A percentile compares a stretch with the other conserved stretches of the same genome.
Evolutionary conservation across 2,888 invertebrate genomes (phyloP).

Genomic region (Chydorus sphaericus): DNA sequence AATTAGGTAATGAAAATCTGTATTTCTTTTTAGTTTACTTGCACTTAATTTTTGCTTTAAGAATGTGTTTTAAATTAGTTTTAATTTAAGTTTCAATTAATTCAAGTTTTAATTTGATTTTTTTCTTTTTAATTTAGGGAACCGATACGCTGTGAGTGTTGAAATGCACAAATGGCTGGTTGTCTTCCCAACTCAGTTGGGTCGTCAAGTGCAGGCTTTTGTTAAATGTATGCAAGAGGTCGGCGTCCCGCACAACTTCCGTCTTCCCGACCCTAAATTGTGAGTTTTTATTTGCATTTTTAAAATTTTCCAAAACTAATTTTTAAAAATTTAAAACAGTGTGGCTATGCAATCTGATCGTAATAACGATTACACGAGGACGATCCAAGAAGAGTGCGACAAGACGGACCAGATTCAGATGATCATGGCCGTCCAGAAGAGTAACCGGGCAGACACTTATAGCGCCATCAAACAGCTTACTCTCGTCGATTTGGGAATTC

Average conservation of each 20-base stretch:
- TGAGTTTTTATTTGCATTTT: background rate
- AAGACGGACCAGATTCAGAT: slow-evolving; percentile 27
- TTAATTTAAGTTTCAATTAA: no score
- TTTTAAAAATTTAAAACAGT: background rate
- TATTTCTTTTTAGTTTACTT: no score
- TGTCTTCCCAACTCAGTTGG: slow-evolving; percentile 15
- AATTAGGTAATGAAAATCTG: no score
- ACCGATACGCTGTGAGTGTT: slow-evolving; percentile 15
- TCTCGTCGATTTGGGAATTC: slow-evolving; percentile 23
- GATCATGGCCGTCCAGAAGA: slow-evolving; percentile 31
- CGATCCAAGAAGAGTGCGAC: slow-evolving; percentile 17
- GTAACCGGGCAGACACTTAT: slow-evolving; percentile 35
- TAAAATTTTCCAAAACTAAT: background rate
- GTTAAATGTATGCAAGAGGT: slow-evolving; percentile 4
- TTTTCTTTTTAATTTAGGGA: no score
- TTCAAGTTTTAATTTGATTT: slow-evolving; percentile 11
- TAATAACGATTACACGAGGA: slow-evolving; percentile 34
- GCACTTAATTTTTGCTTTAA: no score
- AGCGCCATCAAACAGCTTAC: slow-evolving; percentile 35
- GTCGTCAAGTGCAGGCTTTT: slow-evolving; percentile 10
- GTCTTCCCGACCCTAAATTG: background rate
- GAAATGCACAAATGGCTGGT: slow-evolving; percentile 19
- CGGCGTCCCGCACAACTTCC: background rate
- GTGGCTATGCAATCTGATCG: background rate
- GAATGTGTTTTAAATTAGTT: no score